These are phyloP conservation scores for Umimayanthus kanabou DNA, from an alignment of 92 coral and sea anemone genomes.

Conservation along the genomic window DNA sequence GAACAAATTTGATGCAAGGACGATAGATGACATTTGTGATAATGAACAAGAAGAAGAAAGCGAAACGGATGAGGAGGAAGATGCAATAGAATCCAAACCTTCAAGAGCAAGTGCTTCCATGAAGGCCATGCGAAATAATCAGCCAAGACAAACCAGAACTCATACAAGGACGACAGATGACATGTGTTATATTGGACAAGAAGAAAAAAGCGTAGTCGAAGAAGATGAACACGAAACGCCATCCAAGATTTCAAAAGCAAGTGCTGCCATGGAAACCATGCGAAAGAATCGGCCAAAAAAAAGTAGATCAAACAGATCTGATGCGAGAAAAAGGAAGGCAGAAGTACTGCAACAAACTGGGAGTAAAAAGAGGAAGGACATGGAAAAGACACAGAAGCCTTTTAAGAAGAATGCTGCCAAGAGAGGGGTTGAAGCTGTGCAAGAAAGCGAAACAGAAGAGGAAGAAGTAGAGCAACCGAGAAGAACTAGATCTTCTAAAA, in stretches of 20 bases:
- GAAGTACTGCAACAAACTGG: not conserved
- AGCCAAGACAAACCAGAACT: not conserved
- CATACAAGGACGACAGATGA: not conserved
- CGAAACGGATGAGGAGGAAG: not conserved
- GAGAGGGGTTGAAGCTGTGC: not conserved
- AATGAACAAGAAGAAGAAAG: not conserved
- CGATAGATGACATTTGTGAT: too few species aligned
- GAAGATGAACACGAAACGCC: not conserved
- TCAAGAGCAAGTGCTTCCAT: not conserved
- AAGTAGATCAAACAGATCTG: not conserved
- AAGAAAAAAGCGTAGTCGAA: not conserved
- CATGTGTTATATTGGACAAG: not conserved
- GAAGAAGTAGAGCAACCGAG: not conserved
- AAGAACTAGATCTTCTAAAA: conserved; percentile 2
- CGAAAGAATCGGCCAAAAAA: not conserved
- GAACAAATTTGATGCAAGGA: too few species aligned
- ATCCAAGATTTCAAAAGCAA: not conserved
- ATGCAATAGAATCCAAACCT: not conserved
- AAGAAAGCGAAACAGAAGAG: not conserved
- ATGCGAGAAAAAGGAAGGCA: not conserved
- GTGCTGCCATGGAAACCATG: not conserved
- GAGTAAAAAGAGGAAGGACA: not conserved
- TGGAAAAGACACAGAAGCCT: not conserved
- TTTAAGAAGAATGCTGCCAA: not conserved
- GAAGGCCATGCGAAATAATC: not conserved